These are phyloP conservation scores for Coleophora deauratella DNA, from an alignment of 2,888 invertebrate species.

Conservation along the genomic window DNA sequence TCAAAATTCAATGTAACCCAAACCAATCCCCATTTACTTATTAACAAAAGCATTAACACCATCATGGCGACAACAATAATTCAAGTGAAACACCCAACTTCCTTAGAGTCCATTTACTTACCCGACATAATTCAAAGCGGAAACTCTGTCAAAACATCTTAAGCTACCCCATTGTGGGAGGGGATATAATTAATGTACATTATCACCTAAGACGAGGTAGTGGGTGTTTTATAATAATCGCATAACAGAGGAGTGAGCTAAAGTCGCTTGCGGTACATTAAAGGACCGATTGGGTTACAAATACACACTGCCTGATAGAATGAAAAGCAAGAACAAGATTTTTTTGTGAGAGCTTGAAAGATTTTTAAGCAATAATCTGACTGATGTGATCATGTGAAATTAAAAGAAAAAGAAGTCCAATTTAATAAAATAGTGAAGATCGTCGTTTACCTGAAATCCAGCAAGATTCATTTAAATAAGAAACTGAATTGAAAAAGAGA, in stretches of 20 bases:
- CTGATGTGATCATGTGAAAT: too few relatives aligned
- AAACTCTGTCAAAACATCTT: conserved; percentile 52
- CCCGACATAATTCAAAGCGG: conserved; percentile 39
- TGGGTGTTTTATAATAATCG: conserved; percentile 49
- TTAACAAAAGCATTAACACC: conserved; percentile 8
- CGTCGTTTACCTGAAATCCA: too few relatives aligned
- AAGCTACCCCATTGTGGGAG: conserved; percentile 24
- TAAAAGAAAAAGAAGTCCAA: too few relatives aligned
- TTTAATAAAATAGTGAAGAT: too few relatives aligned
- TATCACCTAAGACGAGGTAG: conserved; percentile 52
- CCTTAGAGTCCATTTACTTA: conserved; percentile 33
- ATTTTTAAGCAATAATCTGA: too few relatives aligned
- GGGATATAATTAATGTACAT: conserved; percentile 55
- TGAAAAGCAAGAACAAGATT: not conserved
- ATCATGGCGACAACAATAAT: conserved; percentile 17
- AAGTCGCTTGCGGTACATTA: conserved; percentile 43
- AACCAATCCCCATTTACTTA: conserved; percentile 4
- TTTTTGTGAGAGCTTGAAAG: too few relatives aligned
- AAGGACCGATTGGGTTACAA: conserved; percentile 38
- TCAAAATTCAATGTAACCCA: conserved; percentile 1
- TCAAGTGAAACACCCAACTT: conserved; percentile 20
- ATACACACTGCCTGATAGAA: conserved; percentile 25
- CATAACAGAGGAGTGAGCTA: conserved; percentile 31
- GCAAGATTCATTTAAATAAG: too few relatives aligned
- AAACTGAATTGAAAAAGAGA: too few relatives aligned